A percentile compares a stretch with the other conserved stretches of the same genome.
These are phyloP conservation scores for Pterobdella sp. DNA, from an alignment of 2,888 invertebrate genomes.

Conservation along the genomic window DNA sequence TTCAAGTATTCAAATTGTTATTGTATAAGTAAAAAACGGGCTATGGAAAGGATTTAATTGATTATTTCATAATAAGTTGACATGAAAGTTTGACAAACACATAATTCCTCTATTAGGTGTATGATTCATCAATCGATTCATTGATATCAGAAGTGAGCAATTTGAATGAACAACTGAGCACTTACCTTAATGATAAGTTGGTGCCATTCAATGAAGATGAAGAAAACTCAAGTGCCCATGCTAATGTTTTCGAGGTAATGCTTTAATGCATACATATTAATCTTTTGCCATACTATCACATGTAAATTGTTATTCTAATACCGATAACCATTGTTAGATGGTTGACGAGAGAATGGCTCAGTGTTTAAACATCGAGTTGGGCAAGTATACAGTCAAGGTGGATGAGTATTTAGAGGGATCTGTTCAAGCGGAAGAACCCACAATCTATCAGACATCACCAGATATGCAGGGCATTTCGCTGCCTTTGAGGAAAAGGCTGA, in stretches of 20 bases:
- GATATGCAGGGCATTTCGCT: slow-evolving; percentile 3
- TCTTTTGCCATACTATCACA: background rate
- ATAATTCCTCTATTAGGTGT: slow-evolving; percentile 14
- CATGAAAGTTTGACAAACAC: too few relatives aligned
- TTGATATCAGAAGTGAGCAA: slow-evolving; percentile 23
- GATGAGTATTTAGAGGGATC: slow-evolving; percentile 11
- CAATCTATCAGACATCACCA: background rate
- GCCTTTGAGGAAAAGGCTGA: slow-evolving; percentile 28
- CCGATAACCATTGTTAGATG: slow-evolving; percentile 7
- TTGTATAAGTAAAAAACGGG: too few relatives aligned
- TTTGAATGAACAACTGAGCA: slow-evolving; percentile 24
- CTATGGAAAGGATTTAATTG: too few relatives aligned
- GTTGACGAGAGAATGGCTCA: slow-evolving; percentile 24
- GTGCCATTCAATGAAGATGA: slow-evolving; percentile 25
- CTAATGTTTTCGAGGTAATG: slow-evolving; percentile 9
- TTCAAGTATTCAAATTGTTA: too few relatives aligned
- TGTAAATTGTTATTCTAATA: background rate
- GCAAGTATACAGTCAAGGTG: slow-evolving; percentile 22
- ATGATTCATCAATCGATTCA: slow-evolving; percentile 22
- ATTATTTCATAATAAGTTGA: too few relatives aligned
- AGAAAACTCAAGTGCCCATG: slow-evolving; percentile 1
- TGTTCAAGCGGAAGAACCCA: slow-evolving; percentile 14
- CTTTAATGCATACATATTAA: background rate
- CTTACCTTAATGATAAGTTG: slow-evolving; percentile 19
- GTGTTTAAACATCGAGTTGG: slow-evolving; percentile 20